Percentiles rank a stretch among this genome's conserved stretches.
Conservation (phyloP, 2,797 vertebrate genomes). For the Bovichtus variegatus region DNA sequence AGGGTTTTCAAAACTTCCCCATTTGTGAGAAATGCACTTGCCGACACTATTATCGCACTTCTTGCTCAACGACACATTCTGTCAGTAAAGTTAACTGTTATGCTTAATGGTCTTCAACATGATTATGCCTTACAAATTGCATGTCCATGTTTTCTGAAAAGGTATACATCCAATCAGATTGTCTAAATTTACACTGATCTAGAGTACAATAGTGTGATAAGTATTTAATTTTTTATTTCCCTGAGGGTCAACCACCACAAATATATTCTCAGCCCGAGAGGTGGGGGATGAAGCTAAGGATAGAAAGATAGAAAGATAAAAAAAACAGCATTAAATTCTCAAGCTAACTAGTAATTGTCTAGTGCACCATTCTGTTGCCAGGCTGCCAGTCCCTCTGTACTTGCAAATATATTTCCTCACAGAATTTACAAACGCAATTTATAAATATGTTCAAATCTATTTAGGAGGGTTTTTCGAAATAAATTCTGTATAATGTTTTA, state of each 20-base stretch:
- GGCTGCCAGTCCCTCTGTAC: neutral
- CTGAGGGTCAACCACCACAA: neutral
- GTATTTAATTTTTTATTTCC: too few relatives aligned
- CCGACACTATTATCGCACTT: neutral
- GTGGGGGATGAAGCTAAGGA: neutral
- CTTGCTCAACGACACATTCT: neutral
- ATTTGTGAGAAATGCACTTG: neutral
- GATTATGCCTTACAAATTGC: neutral
- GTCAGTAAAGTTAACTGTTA: neutral
- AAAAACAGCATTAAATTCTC: neutral
- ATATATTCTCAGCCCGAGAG: neutral
- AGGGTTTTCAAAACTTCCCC: neutral
- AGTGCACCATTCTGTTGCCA: neutral
- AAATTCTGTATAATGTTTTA: neutral
- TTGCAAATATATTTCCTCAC: neutral
- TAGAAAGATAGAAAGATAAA: neutral
- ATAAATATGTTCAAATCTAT: rapidly evolving
- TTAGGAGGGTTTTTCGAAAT: neutral
- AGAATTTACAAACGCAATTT: neutral
- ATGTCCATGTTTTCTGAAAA: neutral
- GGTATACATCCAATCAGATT: neutral
- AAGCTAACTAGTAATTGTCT: neutral
- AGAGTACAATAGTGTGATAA: neutral
- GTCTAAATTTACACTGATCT: neutral
- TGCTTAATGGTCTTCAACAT: neutral